These are phyloP conservation scores for Chrysopilus asiliformis DNA, from an alignment of 2,888 invertebrate species.

Conservation along the genomic window DNA sequence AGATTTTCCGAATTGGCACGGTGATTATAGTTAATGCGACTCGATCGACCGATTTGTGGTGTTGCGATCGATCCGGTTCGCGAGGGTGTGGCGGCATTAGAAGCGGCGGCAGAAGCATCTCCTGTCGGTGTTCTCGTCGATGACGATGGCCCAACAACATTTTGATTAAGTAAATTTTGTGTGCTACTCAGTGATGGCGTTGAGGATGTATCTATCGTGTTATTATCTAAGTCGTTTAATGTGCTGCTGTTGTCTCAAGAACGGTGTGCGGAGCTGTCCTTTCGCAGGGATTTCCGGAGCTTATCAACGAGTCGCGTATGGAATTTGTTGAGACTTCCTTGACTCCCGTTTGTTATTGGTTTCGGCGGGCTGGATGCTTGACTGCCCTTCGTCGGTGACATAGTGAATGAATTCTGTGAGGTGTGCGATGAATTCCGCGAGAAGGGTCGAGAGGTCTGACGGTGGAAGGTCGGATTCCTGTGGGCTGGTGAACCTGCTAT, in stretches of 20 bases:
- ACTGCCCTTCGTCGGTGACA: conserved; percentile 50
- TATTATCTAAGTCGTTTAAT: conserved; percentile 12
- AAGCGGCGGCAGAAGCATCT: no score
- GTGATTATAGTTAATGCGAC: not conserved
- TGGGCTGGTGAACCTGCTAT: conserved; percentile 39
- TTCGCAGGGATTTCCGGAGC: conserved; percentile 50
- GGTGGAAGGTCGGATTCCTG: conserved; percentile 37
- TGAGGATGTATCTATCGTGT: conserved; percentile 10
- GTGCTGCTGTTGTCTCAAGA: conserved; percentile 13
- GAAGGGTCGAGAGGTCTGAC: conserved; percentile 43
- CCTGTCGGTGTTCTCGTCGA: conserved; percentile 1
- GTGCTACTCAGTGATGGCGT: conserved; percentile 9
- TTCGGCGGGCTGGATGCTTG: conserved; percentile 34
- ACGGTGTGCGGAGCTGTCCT: conserved; percentile 21
- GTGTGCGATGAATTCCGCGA: conserved; percentile 46
- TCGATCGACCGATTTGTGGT: no score
- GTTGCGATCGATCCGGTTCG: no score
- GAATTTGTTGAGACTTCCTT: conserved; percentile 55
- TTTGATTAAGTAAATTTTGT: conserved; percentile 13
- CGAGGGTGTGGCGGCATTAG: no score
- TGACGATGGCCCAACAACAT: conserved; percentile 3
- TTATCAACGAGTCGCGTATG: conserved; percentile 59
- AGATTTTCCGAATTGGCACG: not conserved
- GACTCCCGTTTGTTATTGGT: conserved; percentile 41
- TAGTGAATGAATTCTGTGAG: conserved; percentile 45